Evolutionary conservation across 2,888 invertebrate species (phyloP).

Genomic region (Idaea straminata): DNA sequence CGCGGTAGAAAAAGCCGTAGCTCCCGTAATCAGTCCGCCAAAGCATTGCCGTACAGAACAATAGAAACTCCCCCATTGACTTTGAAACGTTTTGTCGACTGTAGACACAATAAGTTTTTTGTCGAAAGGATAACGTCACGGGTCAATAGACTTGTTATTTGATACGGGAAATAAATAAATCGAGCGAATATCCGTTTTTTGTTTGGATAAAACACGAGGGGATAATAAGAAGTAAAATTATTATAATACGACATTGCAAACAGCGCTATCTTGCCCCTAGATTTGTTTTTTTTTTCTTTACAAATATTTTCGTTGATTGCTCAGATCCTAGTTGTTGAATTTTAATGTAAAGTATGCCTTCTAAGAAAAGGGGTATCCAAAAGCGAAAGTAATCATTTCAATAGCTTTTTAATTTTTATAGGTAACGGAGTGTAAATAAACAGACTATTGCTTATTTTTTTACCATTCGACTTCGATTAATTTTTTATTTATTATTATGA

Average conservation of each 20-base stretch:
- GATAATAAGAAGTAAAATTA: background rate
- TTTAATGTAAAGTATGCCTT: too few species aligned
- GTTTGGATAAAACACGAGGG: background rate
- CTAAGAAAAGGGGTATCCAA: too few species aligned
- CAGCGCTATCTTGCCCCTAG: too few species aligned
- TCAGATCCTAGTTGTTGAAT: too few species aligned
- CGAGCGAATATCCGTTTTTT: background rate
- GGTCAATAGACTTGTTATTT: background rate
- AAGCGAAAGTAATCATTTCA: too few species aligned
- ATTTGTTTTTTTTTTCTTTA: too few species aligned
- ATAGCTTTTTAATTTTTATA: too few species aligned
- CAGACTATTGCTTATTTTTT: too few species aligned
- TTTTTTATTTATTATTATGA: too few species aligned
- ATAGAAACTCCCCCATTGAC: background rate
- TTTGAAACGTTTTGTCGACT: background rate
- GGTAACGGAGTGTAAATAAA: too few species aligned
- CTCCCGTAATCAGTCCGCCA: background rate
- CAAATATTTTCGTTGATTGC: too few species aligned
- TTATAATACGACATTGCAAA: background rate
- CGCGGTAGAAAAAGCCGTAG: background rate
- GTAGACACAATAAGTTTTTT: background rate
- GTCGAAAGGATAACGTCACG: background rate
- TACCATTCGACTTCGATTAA: too few species aligned
- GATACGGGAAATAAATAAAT: background rate
- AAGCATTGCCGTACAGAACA: background rate